Percentiles rank a stretch among this genome's conserved stretches.
Evolutionary conservation across 1,140 invertebrate species (phyloP).

Genomic region (Scaptomyza montana): DNA sequence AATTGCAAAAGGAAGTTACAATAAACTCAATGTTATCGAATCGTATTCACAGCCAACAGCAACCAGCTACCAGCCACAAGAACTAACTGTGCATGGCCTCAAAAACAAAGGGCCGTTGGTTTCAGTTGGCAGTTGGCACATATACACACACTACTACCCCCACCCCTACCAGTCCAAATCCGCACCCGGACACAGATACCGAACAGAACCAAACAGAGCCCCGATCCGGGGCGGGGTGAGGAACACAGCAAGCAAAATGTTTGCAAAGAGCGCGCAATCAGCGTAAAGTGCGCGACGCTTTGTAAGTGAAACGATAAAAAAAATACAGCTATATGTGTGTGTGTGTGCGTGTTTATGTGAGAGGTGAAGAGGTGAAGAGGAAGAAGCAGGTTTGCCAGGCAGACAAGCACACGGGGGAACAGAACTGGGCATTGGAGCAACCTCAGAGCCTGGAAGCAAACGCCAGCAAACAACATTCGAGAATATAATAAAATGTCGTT

Average conservation of each 20-base stretch:
- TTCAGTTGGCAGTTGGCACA: background rate
- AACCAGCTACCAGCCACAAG: constrained; percentile 5
- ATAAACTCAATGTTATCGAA: constrained; percentile 81
- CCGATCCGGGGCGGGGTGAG: no score
- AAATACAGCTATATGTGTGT: background rate
- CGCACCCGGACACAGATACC: constrained; percentile 16
- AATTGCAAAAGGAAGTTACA: constrained; percentile 81
- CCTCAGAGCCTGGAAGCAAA: background rate
- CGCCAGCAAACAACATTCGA: constrained; percentile 41
- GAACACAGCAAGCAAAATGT: constrained; percentile 57
- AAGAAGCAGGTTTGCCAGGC: background rate
- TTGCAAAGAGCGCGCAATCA: constrained; percentile 76
- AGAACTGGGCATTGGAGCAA: constrained; percentile 15
- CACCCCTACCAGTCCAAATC: background rate
- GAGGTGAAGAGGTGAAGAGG: background rate
- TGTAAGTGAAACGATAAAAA: constrained; percentile 78
- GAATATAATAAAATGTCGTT: constrained; percentile 77
- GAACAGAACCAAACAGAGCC: no score
- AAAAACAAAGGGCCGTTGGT: constrained; percentile 29
- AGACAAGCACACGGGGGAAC: constrained; percentile 4
- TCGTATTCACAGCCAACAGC: constrained; percentile 36
- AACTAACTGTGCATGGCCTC: constrained; percentile 9
- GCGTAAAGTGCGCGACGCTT: constrained; percentile 80
- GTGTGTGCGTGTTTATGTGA: no score
- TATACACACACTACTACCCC: background rate